A percentile compares a stretch with the other conserved stretches of the same genome.
Conservation (phyloP, 2,888 invertebrate genomes). For the Pachymerium ferrugineum region DNA sequence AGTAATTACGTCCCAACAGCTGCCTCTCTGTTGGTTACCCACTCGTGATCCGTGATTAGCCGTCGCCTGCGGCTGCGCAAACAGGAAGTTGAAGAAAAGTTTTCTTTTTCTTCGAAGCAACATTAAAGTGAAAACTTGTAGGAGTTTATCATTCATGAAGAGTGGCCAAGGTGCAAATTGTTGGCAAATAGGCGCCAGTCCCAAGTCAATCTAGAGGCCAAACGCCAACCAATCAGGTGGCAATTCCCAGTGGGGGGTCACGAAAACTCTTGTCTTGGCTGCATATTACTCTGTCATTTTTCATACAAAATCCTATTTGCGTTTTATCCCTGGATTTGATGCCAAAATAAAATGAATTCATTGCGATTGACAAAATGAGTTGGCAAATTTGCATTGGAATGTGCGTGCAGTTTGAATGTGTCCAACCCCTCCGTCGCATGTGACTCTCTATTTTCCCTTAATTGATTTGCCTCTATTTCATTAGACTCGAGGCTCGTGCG, state of each 20-base stretch:
- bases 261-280: neutral
- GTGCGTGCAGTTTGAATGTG: neutral
- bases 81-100: neutral
- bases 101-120: neutral
- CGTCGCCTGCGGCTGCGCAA: neutral
- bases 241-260: slow-evolving; percentile 10
- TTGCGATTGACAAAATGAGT: neutral
- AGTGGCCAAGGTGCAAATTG: slow-evolving; percentile 3
- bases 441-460: neutral
- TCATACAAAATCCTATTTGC: no score
- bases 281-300: slow-evolving; percentile 18
- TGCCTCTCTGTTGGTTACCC: neutral
- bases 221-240: slow-evolving; percentile 1
- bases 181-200: neutral
- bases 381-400: neutral
- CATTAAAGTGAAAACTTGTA: no score
- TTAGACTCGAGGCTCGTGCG: neutral
- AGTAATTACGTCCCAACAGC: neutral
- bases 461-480: slow-evolving; percentile 21
- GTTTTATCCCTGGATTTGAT: no score
- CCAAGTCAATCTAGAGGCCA: slow-evolving; percentile 10
- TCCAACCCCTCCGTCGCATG: neutral
- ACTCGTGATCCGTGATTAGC: neutral
- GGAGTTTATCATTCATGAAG: slow-evolving; percentile 2
- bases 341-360: no score